These are phyloP conservation scores for Patiria miniata DNA, from an alignment of 35 echinoderm and acorn worm genomes.

Conservation along the genomic window DNA sequence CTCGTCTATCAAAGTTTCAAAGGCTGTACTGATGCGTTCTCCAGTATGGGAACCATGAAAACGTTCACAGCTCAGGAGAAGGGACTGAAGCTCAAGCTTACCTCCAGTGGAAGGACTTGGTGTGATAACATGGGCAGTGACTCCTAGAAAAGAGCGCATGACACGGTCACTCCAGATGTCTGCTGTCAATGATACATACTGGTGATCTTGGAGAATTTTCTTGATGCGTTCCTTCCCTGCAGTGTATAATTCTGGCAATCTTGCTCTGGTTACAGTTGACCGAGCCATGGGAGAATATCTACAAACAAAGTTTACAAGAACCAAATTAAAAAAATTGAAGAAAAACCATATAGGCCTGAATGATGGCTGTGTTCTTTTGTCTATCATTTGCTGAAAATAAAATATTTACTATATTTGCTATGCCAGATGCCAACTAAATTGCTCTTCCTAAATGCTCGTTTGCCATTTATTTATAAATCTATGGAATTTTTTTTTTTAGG, in stretches of 20 bases:
- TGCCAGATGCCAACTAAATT: no score
- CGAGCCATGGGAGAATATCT: not conserved
- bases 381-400: no score
- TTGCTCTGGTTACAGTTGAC: not conserved
- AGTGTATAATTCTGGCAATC: not conserved
- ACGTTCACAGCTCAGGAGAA: conserved; percentile 19
- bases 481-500: no score
- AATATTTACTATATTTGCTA: no score
- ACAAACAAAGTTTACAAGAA: no score
- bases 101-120: not conserved
- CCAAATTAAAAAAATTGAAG: no score
- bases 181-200: conserved; percentile 9
- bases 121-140: conserved; percentile 6
- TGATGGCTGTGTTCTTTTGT: no score
- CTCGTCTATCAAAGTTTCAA: conserved; percentile 42
- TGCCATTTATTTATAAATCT: no score
- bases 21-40: conserved; percentile 37
- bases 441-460: no score
- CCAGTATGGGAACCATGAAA: conserved; percentile 52
- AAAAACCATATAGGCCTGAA: no score
- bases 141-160: conserved; percentile 7
- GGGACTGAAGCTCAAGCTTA: not conserved
- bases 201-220: not conserved
- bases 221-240: not conserved
- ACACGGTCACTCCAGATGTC: conserved; percentile 40